These are phyloP conservation scores for Agrenia bidenticulata DNA, from an alignment of 2,888 invertebrate species.

Conservation along the genomic window DNA sequence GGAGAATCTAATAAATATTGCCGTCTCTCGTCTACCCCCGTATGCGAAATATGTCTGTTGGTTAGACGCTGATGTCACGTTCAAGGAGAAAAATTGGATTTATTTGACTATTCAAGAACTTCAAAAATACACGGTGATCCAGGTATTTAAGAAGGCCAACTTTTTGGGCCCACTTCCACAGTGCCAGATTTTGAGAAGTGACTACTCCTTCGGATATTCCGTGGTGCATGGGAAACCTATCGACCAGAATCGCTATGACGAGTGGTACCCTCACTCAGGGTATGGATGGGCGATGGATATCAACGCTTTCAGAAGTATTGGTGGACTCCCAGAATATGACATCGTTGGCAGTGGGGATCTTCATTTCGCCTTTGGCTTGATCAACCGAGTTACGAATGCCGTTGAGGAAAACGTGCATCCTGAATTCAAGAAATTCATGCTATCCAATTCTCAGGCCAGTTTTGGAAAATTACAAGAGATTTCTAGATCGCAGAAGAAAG, in stretches of 20 bases:
- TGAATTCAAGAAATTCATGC: slow-evolving; percentile 9
- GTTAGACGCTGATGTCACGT: slow-evolving; percentile 18
- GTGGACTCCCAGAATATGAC: slow-evolving; percentile 23
- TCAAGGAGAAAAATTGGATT: slow-evolving; percentile 11
- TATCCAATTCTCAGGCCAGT: background rate
- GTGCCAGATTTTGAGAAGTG: slow-evolving; percentile 8
- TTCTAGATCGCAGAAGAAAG: background rate
- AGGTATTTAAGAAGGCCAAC: slow-evolving; percentile 13
- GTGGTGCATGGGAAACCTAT: slow-evolving; percentile 22
- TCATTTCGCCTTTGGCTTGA: slow-evolving; percentile 24
- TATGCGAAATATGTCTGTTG: slow-evolving; percentile 13
- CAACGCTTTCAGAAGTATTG: slow-evolving; percentile 1
- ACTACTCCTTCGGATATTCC: slow-evolving; percentile 25
- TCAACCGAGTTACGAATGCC: slow-evolving; percentile 20
- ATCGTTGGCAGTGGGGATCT: slow-evolving; percentile 24
- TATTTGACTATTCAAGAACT: background rate
- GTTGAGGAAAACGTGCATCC: slow-evolving; percentile 7
- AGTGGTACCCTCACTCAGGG: slow-evolving; percentile 29
- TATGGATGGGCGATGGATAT: slow-evolving; percentile 25
- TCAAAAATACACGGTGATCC: slow-evolving; percentile 11
- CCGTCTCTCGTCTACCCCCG: slow-evolving; percentile 8
- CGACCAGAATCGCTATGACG: slow-evolving; percentile 19
- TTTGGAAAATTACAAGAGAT: background rate
- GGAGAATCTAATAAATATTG: slow-evolving; percentile 21
- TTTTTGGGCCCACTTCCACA: slow-evolving; percentile 19